Conservation (phyloP, 1,140 invertebrate genomes). For the Proales similis region DNA sequence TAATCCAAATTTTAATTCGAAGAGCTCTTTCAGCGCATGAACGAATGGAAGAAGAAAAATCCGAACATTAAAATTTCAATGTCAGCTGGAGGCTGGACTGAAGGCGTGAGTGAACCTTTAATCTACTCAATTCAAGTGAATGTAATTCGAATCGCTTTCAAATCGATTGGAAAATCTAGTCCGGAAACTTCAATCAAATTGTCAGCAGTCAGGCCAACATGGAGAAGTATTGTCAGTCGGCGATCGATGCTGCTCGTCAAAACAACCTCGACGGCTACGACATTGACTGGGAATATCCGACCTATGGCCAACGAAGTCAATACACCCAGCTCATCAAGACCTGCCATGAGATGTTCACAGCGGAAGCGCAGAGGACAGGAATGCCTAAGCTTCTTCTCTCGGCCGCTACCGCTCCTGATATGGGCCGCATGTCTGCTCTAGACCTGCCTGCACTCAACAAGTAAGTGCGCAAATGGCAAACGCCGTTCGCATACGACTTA, state of each 20-base stretch:
- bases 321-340: slow-evolving; percentile 82
- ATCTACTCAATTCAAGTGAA: slow-evolving; percentile 39
- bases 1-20: neutral
- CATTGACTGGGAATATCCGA: slow-evolving; percentile 92
- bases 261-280: slow-evolving; percentile 92
- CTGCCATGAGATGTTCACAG: slow-evolving; percentile 76
- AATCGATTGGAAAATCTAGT: neutral
- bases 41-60: slow-evolving; percentile 84
- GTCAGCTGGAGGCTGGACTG: slow-evolving; percentile 92
- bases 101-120: slow-evolving; percentile 67
- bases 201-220: slow-evolving; percentile 40
- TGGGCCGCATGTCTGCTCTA: slow-evolving; percentile 84
- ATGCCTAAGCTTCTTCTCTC: slow-evolving; percentile 73
- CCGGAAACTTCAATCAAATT: slow-evolving; percentile 39
- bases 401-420: slow-evolving; percentile 76
- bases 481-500: neutral
- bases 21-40: slow-evolving; percentile 60
- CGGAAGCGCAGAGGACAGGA: slow-evolving; percentile 67
- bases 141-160: neutral
- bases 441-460: slow-evolving; percentile 75
- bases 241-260: slow-evolving; percentile 75
- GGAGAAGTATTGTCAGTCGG: slow-evolving; percentile 43
- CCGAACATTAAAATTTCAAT: slow-evolving; percentile 81
- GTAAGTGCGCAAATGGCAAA: slow-evolving; percentile 49
- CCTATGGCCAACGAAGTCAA: slow-evolving; percentile 74